phyloP scores from a whole-genome alignment of 2,888 invertebrate genomes.

The Diplazon laetatorius region DNA sequence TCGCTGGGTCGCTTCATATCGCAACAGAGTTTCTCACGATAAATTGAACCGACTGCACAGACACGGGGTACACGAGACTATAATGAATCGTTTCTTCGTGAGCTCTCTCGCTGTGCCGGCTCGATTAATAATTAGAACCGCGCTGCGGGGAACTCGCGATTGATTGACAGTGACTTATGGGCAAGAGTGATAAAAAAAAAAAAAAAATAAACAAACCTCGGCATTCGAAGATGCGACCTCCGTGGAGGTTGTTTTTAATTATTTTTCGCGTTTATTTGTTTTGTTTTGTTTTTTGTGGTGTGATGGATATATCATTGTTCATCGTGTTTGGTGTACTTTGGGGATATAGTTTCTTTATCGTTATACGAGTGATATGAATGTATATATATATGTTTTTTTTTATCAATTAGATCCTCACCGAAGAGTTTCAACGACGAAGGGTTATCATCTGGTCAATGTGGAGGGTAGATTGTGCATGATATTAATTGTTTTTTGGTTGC shows the following conservation, averaged over 20 bases:
- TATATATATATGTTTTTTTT: too few relatives aligned
- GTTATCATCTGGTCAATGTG: neutral
- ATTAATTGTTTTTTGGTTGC: too few relatives aligned
- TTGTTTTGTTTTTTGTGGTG: neutral
- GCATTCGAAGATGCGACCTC: neutral
- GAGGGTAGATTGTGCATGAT: too few relatives aligned
- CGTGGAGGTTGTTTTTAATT: neutral
- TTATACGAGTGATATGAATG: neutral
- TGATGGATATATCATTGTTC: neutral
- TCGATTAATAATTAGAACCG: conserved; percentile 3
- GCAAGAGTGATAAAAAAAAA: conserved; percentile 31
- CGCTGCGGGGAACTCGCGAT: conserved; percentile 6
- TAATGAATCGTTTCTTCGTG: conserved; percentile 12
- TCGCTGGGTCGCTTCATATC: conserved; percentile 2
- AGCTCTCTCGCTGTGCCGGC: neutral
- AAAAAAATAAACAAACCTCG: too few relatives aligned
- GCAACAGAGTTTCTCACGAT: conserved; percentile 28
- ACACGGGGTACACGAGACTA: neutral
- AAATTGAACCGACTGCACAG: conserved; percentile 21
- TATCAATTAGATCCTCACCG: neutral
- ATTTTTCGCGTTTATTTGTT: neutral
- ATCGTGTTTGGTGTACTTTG: neutral
- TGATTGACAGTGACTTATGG: conserved; percentile 66
- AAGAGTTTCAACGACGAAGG: neutral
- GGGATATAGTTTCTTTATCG: neutral